Evolutionary conservation across 2,888 invertebrate genomes (phyloP).

Genomic region (Synergus umbraculus): DNA sequence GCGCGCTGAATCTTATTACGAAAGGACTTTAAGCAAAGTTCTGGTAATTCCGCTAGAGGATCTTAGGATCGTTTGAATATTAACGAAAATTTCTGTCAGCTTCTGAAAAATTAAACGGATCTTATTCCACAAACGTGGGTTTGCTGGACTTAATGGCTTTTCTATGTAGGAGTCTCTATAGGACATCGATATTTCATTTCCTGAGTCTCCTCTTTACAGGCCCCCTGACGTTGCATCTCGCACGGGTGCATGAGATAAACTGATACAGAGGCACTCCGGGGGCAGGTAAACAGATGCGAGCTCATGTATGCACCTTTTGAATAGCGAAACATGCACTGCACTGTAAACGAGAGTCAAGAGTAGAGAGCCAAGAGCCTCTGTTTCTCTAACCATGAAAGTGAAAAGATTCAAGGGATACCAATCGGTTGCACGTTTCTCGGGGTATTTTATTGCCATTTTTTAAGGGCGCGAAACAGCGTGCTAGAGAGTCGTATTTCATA

Average conservation of each 20-base stretch:
- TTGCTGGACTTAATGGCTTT: slow-evolving; percentile 61
- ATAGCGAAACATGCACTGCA: slow-evolving; percentile 38
- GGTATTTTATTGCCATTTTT: slow-evolving; percentile 39
- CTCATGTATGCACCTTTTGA: slow-evolving; percentile 27
- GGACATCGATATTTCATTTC: slow-evolving; percentile 66
- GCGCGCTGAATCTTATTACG: slow-evolving; percentile 25
- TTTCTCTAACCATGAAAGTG: slow-evolving; percentile 31
- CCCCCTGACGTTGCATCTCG: slow-evolving; percentile 25
- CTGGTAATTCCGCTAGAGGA: slow-evolving; percentile 45
- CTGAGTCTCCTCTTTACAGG: slow-evolving; percentile 47
- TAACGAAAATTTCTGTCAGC: slow-evolving; percentile 47
- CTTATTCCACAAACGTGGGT: slow-evolving; percentile 42
- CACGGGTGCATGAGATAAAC: slow-evolving; percentile 39
- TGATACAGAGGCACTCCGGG: slow-evolving; percentile 32
- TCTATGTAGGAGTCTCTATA: slow-evolving; percentile 60
- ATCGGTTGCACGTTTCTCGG: slow-evolving; percentile 39
- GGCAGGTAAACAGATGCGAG: slow-evolving; percentile 39
- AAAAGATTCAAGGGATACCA: slow-evolving; percentile 40
- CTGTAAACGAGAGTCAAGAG: slow-evolving; percentile 18
- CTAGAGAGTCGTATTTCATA: slow-evolving; percentile 36
- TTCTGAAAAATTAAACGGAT: slow-evolving; percentile 46
- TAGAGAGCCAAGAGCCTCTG: slow-evolving; percentile 13
- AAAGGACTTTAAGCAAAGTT: slow-evolving; percentile 41
- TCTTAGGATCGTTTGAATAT: slow-evolving; percentile 50
- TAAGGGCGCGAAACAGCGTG: slow-evolving; percentile 25